Percentiles rank a stretch among this genome's conserved stretches.
Conservation (phyloP, 2,113 vertebrate species). For the Gymnocephalus cernua region DNA sequence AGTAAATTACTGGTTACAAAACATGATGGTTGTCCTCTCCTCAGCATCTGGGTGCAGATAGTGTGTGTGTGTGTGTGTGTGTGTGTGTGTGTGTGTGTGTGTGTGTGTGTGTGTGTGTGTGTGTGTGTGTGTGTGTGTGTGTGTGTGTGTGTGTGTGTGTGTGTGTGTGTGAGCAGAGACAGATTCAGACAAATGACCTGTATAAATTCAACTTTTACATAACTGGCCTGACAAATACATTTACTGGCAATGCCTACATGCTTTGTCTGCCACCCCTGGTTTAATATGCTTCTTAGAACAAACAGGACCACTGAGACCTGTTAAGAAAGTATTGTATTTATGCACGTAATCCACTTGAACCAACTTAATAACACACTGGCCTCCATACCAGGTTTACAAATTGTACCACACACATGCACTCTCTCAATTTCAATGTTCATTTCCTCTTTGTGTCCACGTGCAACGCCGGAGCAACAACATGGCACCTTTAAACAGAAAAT, state of each 20-base stretch:
- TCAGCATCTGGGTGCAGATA: too few species aligned
- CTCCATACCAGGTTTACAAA: conserved; percentile 43
- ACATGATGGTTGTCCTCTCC: conserved; percentile 13
- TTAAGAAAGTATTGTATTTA: conserved; percentile 45
- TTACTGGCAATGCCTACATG: background rate
- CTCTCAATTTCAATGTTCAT: conserved; percentile 48
- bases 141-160: too few species aligned
- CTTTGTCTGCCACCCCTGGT: background rate
- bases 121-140: background rate
- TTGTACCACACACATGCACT: conserved; percentile 45
- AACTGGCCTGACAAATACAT: background rate
- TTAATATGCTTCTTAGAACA: background rate
- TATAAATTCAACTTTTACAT: background rate
- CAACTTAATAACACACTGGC: conserved; percentile 37
- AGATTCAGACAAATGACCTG: background rate
- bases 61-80: too few species aligned
- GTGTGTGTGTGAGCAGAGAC: background rate
- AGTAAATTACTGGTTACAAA: conserved; percentile 22
- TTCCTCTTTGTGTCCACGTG: conserved; percentile 53
- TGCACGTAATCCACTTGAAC: conserved; percentile 8
- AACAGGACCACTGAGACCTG: conserved; percentile 38
- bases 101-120: background rate
- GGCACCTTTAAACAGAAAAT: conserved; percentile 46
- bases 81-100: background rate
- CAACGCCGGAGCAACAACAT: conserved; percentile 22